Evolutionary conservation across 2,113 vertebrate species (phyloP).

Genomic region (Lepus americanus): DNA sequence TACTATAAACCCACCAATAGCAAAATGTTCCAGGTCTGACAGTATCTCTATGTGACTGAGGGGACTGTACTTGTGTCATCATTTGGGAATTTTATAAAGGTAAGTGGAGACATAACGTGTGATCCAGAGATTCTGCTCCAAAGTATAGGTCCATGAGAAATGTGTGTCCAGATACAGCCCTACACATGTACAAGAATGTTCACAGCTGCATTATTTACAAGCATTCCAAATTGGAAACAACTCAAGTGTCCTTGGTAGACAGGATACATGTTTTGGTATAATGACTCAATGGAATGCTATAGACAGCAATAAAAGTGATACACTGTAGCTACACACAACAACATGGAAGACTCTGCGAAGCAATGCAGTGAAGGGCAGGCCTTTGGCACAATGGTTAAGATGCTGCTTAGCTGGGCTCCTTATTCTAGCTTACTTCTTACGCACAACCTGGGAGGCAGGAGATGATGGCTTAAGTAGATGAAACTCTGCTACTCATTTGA

Average conservation of each 20-base stretch:
- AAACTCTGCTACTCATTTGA: too few relatives aligned
- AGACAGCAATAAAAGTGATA: neutral
- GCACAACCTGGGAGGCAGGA: too few relatives aligned
- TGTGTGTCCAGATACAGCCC: neutral
- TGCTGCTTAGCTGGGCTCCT: too few relatives aligned
- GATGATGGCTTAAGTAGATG: too few relatives aligned
- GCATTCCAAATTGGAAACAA: neutral
- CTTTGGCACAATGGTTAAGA: too few relatives aligned
- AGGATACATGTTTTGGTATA: neutral
- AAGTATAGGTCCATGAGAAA: slow-evolving; percentile 6
- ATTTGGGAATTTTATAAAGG: neutral
- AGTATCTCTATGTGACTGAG: neutral
- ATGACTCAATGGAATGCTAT: neutral
- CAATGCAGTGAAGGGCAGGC: neutral
- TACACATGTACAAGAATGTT: neutral
- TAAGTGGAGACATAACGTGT: neutral
- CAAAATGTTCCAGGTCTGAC: neutral
- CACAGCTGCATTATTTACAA: neutral
- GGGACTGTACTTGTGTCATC: neutral
- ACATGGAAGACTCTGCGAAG: neutral
- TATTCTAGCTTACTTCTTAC: too few relatives aligned
- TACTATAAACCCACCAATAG: neutral
- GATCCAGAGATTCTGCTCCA: neutral
- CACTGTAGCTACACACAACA: neutral
- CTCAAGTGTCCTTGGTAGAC: neutral